Base-by-base conservation (phyloP, 2,797 vertebrate genomes). In the Aplochiton taeniatus region DNA sequence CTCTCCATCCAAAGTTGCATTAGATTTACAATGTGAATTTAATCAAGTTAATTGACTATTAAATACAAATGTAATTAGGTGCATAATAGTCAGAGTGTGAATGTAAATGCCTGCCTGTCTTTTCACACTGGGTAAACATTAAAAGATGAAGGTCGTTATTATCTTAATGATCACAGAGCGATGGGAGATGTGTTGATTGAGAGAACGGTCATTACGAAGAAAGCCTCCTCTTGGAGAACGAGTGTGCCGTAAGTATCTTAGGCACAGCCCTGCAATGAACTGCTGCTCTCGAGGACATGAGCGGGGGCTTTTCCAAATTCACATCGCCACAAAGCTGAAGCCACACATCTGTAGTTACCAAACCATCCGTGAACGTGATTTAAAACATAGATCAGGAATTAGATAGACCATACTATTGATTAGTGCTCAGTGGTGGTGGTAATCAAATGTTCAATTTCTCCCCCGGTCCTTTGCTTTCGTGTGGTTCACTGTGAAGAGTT, bases 1-100 rank as follows among this genome's bases (percentile, higher is more conserved):
- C 53, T 53, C 16, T 50, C 16, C 58, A 64, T 69, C 68, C 74
- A 72, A 82, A 78, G 80, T 82, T 74, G 68, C 78, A 83, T 79
- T 74, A 68, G 69, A 83, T 79, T 82, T 66, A 60, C 70, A 85
- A 88, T 76, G 80, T 81, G 73, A 84, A 88, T 89, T 81, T 83
- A 86, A 88, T 90, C 78, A 88, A 83, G 81, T 83, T 87, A 89
- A 90, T 88, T 91, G 80, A 85, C 87, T 84, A 83, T 83, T 87
- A 90, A 89, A 87, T 81, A 82, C 81, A 85, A 86, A 85, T 73
- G 72, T 73, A 88, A 86, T 88, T 85, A 83, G 69, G 75, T 78
- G 71, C 57, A 45, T 49, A 83, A 74, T 54, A 75, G 17, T 70
- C 64, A 41, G 65, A 75, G 63, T 43, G 74, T 84, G 76, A 85